Percentiles rank a stretch among this genome's conserved stretches.
phyloP scores from a whole-genome alignment of 2,888 invertebrate species.

The Palloptera scutellata region DNA sequence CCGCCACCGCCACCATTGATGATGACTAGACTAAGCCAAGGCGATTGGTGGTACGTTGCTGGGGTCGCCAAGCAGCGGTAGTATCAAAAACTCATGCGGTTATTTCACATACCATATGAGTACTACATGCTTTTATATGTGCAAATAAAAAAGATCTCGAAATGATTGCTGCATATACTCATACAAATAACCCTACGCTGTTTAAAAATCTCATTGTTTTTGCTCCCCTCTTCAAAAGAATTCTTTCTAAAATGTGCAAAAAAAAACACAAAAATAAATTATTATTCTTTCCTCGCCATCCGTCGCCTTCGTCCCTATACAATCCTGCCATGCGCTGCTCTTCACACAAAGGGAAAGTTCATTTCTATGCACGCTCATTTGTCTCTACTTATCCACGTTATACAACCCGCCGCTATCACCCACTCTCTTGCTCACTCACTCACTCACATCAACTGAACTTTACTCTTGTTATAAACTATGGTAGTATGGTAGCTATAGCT shows the following conservation, averaged over 20 bases:
- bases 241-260: not conserved
- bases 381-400: too few species aligned
- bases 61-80: not conserved
- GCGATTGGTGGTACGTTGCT: not conserved
- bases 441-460: too few species aligned
- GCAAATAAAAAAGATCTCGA: not conserved
- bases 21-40: not conserved
- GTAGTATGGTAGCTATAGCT: too few species aligned
- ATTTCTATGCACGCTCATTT: conserved; percentile 2
- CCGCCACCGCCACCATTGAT: too few species aligned
- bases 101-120: not conserved
- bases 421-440: too few species aligned
- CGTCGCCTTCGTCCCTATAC: too few species aligned
- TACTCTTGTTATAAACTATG: too few species aligned
- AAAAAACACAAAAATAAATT: conserved; percentile 3
- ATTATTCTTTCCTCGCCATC: too few species aligned
- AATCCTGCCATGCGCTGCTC: not conserved
- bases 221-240: not conserved
- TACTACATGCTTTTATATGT: not conserved
- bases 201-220: conserved; percentile 1
- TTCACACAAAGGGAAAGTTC: conserved; percentile 18
- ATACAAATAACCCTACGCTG: not conserved
- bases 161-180: not conserved
- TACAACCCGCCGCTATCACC: too few species aligned
- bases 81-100: conserved; percentile 1